phyloP scores from a whole-genome alignment of 2,797 vertebrate genomes.

The Clarias fuscus region DNA sequence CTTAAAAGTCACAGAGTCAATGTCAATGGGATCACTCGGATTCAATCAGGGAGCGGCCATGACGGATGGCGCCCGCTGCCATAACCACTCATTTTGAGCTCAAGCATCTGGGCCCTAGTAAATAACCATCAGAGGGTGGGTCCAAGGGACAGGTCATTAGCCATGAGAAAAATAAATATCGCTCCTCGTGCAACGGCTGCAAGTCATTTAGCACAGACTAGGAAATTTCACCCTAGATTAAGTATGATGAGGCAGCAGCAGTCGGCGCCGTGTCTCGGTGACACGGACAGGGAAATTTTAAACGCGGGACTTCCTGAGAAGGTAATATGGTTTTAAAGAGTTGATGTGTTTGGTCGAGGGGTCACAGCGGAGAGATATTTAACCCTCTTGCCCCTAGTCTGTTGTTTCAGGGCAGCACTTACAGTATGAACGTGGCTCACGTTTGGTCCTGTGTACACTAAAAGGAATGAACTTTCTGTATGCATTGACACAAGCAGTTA shows the following conservation, averaged over 20 bases:
- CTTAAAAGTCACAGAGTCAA: slow-evolving; percentile 99
- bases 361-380: slow-evolving; percentile 26
- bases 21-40: slow-evolving; percentile 99
- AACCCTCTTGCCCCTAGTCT: slow-evolving; percentile 20
- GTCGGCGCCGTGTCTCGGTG: slow-evolving; percentile 89
- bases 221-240: slow-evolving; percentile 99
- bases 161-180: slow-evolving; percentile 99
- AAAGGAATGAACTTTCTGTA: slow-evolving; percentile 13
- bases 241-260: slow-evolving; percentile 99
- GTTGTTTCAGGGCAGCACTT: neutral
- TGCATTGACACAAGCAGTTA: slow-evolving; percentile 16
- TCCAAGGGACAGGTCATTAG: slow-evolving; percentile 99
- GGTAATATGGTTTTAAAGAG: slow-evolving; percentile 88
- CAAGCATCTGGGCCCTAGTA: slow-evolving; percentile 99
- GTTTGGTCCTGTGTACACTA: slow-evolving; percentile 22
- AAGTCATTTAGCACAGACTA: slow-evolving; percentile 99
- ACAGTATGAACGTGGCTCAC: no score
- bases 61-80: slow-evolving; percentile 97
- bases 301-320: slow-evolving; percentile 80
- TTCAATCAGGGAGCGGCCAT: slow-evolving; percentile 92
- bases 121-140: slow-evolving; percentile 99
- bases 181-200: slow-evolving; percentile 95
- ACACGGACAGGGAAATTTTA: slow-evolving; percentile 87
- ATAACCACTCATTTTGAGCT: slow-evolving; percentile 99
- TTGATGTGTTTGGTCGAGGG: slow-evolving; percentile 65